Conservation (phyloP, 2,888 invertebrate genomes). For the Agrilus biguttatus region DNA sequence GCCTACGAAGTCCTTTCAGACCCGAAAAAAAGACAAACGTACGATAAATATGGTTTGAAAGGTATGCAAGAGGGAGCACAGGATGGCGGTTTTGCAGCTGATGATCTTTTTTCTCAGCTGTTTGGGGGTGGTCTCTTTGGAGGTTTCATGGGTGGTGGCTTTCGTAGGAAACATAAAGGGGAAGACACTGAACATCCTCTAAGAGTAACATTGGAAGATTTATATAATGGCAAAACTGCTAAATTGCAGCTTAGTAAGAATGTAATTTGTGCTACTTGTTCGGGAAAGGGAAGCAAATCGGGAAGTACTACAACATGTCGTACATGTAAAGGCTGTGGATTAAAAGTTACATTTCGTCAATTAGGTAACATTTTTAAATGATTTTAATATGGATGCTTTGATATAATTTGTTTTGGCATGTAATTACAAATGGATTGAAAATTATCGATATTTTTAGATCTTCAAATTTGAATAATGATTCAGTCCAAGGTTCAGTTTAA, state of each 20-base stretch:
- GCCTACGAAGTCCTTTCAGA: conserved; percentile 89
- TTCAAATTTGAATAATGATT: conserved; percentile 10
- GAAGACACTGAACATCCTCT: conserved; percentile 74
- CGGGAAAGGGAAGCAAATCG: conserved; percentile 61
- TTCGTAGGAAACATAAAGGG: conserved; percentile 47
- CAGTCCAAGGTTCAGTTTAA: no score
- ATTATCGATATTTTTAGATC: conserved; percentile 10
- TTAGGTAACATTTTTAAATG: conserved; percentile 30
- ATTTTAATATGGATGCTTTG: no score
- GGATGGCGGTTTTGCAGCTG: conserved; percentile 37
- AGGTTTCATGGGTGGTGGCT: conserved; percentile 33
- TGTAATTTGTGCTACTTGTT: conserved; percentile 62
- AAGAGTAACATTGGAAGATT: conserved; percentile 75
- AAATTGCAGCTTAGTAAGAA: conserved; percentile 73
- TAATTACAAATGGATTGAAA: no score
- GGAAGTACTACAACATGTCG: conserved; percentile 53
- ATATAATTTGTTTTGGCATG: no score
- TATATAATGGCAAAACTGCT: conserved; percentile 79
- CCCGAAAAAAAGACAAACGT: conserved; percentile 69
- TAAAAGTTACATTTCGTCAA: conserved; percentile 59
- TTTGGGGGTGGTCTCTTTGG: conserved; percentile 55
- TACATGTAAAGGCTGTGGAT: conserved; percentile 63
- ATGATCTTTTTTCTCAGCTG: conserved; percentile 54
- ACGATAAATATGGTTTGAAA: conserved; percentile 77
- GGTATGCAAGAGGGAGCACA: conserved; percentile 71